These are phyloP conservation scores for Borostomias antarcticus DNA, from an alignment of 2,797 vertebrate species.

Conservation along the genomic window DNA sequence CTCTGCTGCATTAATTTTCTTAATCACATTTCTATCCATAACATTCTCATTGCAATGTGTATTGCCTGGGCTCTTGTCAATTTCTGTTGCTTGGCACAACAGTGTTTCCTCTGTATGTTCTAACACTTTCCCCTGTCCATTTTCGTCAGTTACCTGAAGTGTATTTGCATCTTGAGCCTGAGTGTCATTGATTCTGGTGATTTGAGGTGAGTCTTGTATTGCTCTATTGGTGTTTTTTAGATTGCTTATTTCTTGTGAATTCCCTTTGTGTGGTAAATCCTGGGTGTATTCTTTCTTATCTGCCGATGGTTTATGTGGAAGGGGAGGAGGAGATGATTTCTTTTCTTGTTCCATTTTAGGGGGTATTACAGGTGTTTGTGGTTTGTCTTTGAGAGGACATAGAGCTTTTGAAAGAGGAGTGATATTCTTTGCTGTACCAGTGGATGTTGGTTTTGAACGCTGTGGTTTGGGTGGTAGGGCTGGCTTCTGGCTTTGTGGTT, in stretches of 20 bases:
- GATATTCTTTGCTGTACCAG: constrained; percentile 54
- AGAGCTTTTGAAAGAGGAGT: constrained; percentile 69
- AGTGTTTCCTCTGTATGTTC: constrained; percentile 23
- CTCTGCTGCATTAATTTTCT: constrained; percentile 66
- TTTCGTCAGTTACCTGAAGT: constrained; percentile 60
- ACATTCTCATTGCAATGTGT: constrained; percentile 31
- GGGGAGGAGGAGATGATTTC: constrained; percentile 37
- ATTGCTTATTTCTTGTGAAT: constrained; percentile 12
- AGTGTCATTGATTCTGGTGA: constrained; percentile 29
- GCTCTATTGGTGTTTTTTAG: constrained; percentile 14
- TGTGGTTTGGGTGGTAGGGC: constrained; percentile 74
- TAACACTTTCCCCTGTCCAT: constrained; percentile 35
- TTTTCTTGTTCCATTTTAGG: constrained; percentile 42
- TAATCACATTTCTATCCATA: constrained; percentile 67
- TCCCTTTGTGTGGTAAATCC: constrained; percentile 18
- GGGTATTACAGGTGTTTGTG: constrained; percentile 39
- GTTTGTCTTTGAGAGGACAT: constrained; percentile 47
- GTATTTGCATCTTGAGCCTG: constrained; percentile 37
- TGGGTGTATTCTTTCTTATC: constrained; percentile 33
- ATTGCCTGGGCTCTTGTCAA: not conserved
- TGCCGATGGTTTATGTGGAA: constrained; percentile 47
- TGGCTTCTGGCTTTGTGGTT: constrained; percentile 67
- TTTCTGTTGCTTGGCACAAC: constrained; percentile 18
- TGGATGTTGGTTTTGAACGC: constrained; percentile 51
- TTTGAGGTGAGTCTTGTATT: constrained; percentile 29